phyloP scores from a whole-genome alignment of 1,140 invertebrate genomes.

The Drosophila melanica region DNA sequence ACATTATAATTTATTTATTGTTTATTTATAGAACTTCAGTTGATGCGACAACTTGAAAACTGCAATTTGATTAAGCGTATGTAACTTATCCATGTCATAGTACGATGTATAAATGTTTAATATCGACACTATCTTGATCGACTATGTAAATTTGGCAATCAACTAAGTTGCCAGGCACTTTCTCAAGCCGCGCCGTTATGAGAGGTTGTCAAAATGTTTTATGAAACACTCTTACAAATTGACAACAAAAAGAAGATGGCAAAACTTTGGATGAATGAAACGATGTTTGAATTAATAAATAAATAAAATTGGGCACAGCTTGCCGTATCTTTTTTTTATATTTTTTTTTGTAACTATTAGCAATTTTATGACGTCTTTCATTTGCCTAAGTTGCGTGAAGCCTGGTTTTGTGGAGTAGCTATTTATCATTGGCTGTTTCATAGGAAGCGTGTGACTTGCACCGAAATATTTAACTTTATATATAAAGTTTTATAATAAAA shows the following conservation, averaged over 20 bases:
- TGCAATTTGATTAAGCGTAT: background rate
- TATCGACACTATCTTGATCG: background rate
- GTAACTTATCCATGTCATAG: too few species aligned
- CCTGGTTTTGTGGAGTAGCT: conserved; percentile 8
- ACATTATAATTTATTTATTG: conserved; percentile 20
- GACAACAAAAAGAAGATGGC: conserved; percentile 48
- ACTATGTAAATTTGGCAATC: conserved; percentile 27
- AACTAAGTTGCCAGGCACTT: conserved; percentile 34
- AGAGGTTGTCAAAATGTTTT: conserved; percentile 47
- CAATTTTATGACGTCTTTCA: conserved; percentile 73
- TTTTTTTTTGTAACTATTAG: conserved; percentile 51
- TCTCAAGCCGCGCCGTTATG: conserved; percentile 57
- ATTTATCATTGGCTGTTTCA: conserved; percentile 16
- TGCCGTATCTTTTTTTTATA: conserved; percentile 16
- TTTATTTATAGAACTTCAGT: conserved; percentile 13
- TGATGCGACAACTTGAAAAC: conserved; percentile 31
- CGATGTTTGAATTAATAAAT: conserved; percentile 49
- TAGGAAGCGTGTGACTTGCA: conserved; percentile 14
- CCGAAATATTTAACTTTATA: conserved; percentile 33
- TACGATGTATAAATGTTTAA: too few species aligned
- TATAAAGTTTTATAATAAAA: conserved; percentile 25
- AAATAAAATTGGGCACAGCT: conserved; percentile 56
- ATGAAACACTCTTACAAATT: conserved; percentile 61
- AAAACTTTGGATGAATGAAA: conserved; percentile 52
- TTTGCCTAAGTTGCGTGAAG: conserved; percentile 74